phyloP scores from a whole-genome alignment of 1,140 invertebrate species.

The Pseudobourletiella spinata region DNA sequence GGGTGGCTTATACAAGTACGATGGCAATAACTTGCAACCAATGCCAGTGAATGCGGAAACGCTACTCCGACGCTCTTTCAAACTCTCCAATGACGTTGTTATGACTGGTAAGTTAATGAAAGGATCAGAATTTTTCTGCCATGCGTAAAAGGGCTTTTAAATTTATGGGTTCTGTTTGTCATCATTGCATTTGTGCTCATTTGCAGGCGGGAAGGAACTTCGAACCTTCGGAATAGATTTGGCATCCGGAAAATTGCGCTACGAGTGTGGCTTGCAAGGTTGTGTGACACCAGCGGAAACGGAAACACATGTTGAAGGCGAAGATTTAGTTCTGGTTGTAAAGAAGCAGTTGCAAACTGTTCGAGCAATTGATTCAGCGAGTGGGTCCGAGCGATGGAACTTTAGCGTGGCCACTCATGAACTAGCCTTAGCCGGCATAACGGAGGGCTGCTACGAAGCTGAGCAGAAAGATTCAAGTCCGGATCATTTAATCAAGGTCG shows the following conservation, averaged over 20 bases:
- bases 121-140: too few relatives aligned
- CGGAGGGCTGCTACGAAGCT: constrained; percentile 20
- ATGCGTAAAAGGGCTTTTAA: constrained; percentile 12
- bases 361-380: constrained; percentile 69
- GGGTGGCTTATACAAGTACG: constrained; percentile 81
- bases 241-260: constrained; percentile 63
- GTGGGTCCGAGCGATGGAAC: constrained; percentile 86
- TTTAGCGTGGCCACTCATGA: constrained; percentile 87
- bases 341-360: constrained; percentile 74
- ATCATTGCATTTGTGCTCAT: too few relatives aligned
- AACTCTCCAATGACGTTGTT: constrained; percentile 72
- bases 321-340: constrained; percentile 64
- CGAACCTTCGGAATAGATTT: constrained; percentile 57
- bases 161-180: constrained; percentile 6
- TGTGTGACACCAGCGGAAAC: constrained; percentile 49
- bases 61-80: constrained; percentile 67
- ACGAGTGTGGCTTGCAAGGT: constrained; percentile 65
- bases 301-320: constrained; percentile 37
- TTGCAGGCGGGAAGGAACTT: constrained; percentile 49
- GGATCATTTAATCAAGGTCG: constrained; percentile 48
- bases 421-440: constrained; percentile 49
- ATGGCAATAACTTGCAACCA: constrained; percentile 76
- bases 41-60: constrained; percentile 75
- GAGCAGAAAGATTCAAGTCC: constrained; percentile 41
- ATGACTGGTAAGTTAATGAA: constrained; percentile 63